Conservation (phyloP, 2,888 invertebrate species). For the Dinocampus coccinellae region DNA sequence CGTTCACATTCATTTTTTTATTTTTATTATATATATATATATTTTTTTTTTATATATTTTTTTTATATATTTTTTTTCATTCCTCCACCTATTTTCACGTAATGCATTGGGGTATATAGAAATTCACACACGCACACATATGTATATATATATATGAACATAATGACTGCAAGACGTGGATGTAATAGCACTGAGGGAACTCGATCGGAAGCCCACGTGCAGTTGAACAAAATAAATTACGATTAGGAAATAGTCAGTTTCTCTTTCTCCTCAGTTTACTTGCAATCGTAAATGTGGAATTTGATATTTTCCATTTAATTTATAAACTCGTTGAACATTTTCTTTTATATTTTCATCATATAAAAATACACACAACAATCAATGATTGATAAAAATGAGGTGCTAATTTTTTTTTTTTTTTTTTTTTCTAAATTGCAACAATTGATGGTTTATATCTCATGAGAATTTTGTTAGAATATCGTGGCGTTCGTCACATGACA, state of each 20-base stretch:
- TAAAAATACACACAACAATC: neutral
- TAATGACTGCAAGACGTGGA: conserved; percentile 4
- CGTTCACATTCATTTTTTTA: conserved; percentile 19
- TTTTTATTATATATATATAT: too few species aligned
- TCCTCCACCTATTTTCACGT: conserved; percentile 14
- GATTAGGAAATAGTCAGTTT: neutral
- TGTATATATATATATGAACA: neutral
- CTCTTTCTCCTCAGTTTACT: conserved; percentile 11
- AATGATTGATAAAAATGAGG: too few species aligned
- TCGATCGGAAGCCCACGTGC: conserved; percentile 32
- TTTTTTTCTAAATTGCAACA: neutral
- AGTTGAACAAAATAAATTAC: conserved; percentile 32
- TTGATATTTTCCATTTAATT: neutral
- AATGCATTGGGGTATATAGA: neutral
- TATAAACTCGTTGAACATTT: neutral
- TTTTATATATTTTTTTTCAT: conserved; percentile 30
- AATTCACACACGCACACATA: neutral
- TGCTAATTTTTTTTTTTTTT: too few species aligned
- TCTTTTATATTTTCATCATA: neutral
- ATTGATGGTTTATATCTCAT: neutral
- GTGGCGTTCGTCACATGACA: conserved; percentile 15
- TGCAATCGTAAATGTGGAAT: conserved; percentile 12
- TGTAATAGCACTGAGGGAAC: conserved; percentile 21
- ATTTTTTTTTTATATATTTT: too few species aligned
- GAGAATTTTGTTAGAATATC: neutral